Base-by-base conservation (phyloP, 2,797 vertebrate species). In the Denticeps clupeoides region DNA sequence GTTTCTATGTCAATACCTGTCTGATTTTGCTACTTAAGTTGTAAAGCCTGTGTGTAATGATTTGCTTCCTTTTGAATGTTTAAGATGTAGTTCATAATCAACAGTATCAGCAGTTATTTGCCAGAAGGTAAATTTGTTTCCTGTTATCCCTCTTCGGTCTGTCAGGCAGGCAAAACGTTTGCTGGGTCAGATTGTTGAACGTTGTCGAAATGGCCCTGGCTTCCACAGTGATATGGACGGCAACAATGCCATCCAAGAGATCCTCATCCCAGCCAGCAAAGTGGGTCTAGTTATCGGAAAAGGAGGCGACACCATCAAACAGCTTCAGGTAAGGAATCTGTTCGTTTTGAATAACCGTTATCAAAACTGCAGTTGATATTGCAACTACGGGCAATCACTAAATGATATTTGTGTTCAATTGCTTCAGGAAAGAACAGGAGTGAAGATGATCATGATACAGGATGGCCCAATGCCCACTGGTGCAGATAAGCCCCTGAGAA, bases 371-470 rank as follows among this genome's bases (percentile, higher is more conserved):
- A 19, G 23, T 8, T 4, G 26, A 27, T 13, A 9, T 35, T 33
- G 6, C 7, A 43, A 9, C 16, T 29, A 18, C 3, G 7, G 56
- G 53, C 35, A 5, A 31, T 7, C 25, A 18, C 8, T 59, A 31
- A 56, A 44, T 48, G 25, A 22, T 67, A 48, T 58, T 5, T 63
- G 11, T 27, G 18, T 8, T 8, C 63, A 43, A 74, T 49, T 47
- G 44, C 9, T 71, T 53, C 79, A 99, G 95, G 93, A 99, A 78
- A 88, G 91, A 71, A 93, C 93, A 11, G 93, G 95, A 45, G 95
- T 97, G 71, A 95, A 97, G 74, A 97, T 99, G 95, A 90, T 97
- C 43, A 97, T 99, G 93, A 99, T 99, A 74, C 95, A 99, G 76
- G 91, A 97, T 2, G 95, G 93, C 59, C 93, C 95, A 0, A 79